phyloP scores from a whole-genome alignment of 2,113 vertebrate genomes.

The Pterocles burchelli region DNA sequence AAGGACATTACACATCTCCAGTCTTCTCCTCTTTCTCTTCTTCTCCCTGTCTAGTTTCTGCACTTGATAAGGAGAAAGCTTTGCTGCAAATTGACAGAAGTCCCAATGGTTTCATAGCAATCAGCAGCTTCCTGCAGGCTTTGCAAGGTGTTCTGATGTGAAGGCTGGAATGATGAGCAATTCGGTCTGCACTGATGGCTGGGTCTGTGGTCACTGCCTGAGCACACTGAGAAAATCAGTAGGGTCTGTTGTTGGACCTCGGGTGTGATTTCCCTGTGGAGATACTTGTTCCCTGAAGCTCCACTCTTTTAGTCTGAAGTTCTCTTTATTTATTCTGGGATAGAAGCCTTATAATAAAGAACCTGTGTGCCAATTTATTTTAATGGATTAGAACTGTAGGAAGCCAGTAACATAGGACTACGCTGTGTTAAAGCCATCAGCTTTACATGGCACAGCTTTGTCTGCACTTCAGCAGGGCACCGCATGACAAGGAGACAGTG shows the following conservation, averaged over 20 bases:
- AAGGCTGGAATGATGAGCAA: not conserved
- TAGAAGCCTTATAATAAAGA: not conserved
- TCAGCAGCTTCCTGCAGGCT: not conserved
- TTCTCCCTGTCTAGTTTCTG: not conserved
- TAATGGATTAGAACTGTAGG: not conserved
- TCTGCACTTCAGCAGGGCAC: not conserved
- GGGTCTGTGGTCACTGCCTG: not conserved
- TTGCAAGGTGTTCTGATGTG: not conserved
- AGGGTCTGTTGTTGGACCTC: not conserved
- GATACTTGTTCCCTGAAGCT: not conserved
- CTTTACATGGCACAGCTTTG: not conserved
- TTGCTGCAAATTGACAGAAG: not conserved
- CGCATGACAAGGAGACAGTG: rapidly evolving
- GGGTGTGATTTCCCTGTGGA: not conserved
- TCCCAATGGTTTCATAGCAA: not conserved
- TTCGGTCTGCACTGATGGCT: not conserved
- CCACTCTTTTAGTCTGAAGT: not conserved
- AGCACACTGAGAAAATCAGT: not conserved
- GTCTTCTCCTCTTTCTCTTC: not conserved
- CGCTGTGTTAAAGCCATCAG: not conserved
- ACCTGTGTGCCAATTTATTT: not conserved
- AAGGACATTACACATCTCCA: not conserved
- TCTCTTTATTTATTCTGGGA: not conserved
- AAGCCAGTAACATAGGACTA: not conserved
- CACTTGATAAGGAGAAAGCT: not conserved